phyloP scores from a whole-genome alignment of 2,113 vertebrate species.

The Nothocercus nigrocapillus region DNA sequence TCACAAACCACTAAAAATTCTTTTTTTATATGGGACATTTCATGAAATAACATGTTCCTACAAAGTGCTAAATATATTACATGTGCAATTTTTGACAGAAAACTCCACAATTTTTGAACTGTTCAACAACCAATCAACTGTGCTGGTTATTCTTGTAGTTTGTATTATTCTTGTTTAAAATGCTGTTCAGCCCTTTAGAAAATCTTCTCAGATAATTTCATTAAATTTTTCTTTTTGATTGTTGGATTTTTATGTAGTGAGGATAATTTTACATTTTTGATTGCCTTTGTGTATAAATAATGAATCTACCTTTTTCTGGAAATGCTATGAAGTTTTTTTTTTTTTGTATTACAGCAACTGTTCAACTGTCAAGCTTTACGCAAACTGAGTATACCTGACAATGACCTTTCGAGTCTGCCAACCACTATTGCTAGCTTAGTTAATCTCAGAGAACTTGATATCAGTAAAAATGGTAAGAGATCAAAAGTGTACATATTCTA shows the following conservation, averaged over 20 bases:
- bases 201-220: not conserved
- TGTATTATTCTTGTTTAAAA: not conserved
- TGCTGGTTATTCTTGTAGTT: fast-evolving
- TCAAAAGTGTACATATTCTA: not conserved
- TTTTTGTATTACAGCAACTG: slow-evolving; percentile 88
- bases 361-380: slow-evolving; percentile 97
- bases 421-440: slow-evolving; percentile 96
- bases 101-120: not conserved
- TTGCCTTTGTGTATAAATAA: not conserved
- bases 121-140: fast-evolving
- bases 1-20: not conserved
- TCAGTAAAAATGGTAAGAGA: slow-evolving; percentile 97
- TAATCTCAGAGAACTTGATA: slow-evolving; percentile 98
- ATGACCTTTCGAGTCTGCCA: slow-evolving; percentile 96
- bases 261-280: not conserved
- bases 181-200: not conserved
- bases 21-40: fast-evolving
- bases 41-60: fast-evolving
- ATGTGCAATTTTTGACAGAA: not conserved
- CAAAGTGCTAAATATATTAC: fast-evolving
- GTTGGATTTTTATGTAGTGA: fast-evolving
- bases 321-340: slow-evolving; percentile 7
- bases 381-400: slow-evolving; percentile 98
- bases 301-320: not conserved
- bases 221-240: not conserved